Base-by-base conservation (phyloP, 2,888 invertebrate genomes). In the Epirrita christyi region DNA sequence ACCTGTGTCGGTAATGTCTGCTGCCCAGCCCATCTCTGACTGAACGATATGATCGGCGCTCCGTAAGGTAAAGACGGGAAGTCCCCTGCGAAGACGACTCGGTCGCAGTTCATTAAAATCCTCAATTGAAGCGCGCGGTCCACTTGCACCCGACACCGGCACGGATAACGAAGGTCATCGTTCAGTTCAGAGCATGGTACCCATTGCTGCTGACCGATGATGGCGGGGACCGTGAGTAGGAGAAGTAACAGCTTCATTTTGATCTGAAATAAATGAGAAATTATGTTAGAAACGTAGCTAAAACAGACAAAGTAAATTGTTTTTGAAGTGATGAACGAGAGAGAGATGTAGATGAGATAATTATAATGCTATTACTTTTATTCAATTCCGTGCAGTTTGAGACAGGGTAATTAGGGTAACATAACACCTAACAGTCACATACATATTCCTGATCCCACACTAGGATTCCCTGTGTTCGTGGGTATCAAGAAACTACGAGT, bases 81-180 rank as follows among this genome's bases (percentile, higher is more conserved):
- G 78, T 97, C 97, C 5, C 95, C 94, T 27, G 95, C 93, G 75
- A 97, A 97, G 28, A 97, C 96, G 21, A 97, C 95, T 7, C 94
- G 88, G 88, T 98, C 97, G 81, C 98, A 98, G 83, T 97, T 94
- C 93, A 97, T 94, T 68, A 94, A 90, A 66, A 97, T 94, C 53
- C 88, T 76, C 6, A 92, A 71, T 67, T 90, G 89, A 9, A 90
- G 72, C 0, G 88, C 81, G 14, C 88, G 72, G 75, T 94, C 94
- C 59, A 94, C 94, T 55, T 86, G 83, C 43, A 92, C 89, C 15
- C 85, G 79, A 51, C 92, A 92, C 37, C 93, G 91, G 88, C 97
- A 97, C 0, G 97, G 96, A 73, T 96, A 93, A 45, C 95, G 93
- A 34, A 97, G 92, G 64, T 96, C 95, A 63, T 95, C 94, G 75